Evolutionary conservation across 1,140 invertebrate species (phyloP).

Genomic region (Saxidomus purpurata): DNA sequence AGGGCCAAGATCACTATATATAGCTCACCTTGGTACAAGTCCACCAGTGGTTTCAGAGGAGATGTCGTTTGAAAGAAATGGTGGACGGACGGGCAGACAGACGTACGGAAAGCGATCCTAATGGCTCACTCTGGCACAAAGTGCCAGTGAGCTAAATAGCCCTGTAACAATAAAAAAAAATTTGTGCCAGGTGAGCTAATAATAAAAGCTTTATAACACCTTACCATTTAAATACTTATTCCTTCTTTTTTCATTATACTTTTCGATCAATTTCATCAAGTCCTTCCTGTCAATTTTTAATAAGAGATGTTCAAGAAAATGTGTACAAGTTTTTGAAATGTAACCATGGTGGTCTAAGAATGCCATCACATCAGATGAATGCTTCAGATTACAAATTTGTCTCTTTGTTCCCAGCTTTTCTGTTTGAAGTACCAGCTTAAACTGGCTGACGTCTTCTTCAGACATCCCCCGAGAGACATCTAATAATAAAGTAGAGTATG

Average conservation of each 20-base stretch:
- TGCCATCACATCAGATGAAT: neutral
- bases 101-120: no score
- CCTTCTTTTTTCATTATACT: constrained; percentile 19
- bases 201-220: no score
- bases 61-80: no score
- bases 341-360: neutral
- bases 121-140: no score
- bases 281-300: constrained; percentile 26
- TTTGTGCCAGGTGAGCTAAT: no score
- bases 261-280: neutral
- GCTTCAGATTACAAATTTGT: neutral
- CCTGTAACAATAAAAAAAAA: no score
- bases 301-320: constrained; percentile 24
- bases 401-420: neutral
- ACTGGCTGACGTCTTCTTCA: neutral
- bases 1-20: no score
- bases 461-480: neutral
- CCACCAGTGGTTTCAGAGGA: no score
- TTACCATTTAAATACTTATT: neutral
- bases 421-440: neutral
- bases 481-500: constrained; percentile 15
- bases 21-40: no score
- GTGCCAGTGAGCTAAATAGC: no score
- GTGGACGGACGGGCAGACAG: no score
- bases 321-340: neutral